Evolutionary conservation across 2,797 vertebrate species (phyloP).

Genomic region (Hydrophis major): DNA sequence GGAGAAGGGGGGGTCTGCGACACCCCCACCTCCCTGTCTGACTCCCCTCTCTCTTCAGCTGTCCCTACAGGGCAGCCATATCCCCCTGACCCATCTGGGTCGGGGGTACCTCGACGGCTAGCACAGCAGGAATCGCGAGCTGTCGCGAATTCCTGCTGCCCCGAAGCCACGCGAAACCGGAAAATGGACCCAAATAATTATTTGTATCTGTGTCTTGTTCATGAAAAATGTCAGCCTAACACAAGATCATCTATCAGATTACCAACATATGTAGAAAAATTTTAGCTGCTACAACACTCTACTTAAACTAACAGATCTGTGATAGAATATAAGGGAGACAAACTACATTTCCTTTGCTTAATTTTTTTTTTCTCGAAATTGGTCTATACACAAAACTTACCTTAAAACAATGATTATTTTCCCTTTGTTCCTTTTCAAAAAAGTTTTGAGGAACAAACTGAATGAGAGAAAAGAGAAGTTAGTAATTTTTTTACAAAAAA

Average conservation of each 20-base stretch:
- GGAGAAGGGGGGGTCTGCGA: too few species aligned
- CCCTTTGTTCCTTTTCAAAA: slow-evolving; percentile 42
- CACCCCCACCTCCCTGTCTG: too few species aligned
- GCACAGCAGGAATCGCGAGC: too few species aligned
- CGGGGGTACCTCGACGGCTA: too few species aligned
- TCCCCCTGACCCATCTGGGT: too few species aligned
- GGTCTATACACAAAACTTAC: slow-evolving; percentile 34
- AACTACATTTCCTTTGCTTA: slow-evolving; percentile 20
- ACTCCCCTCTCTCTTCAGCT: too few species aligned
- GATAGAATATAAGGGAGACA: slow-evolving; percentile 34
- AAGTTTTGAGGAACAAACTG: slow-evolving; percentile 30
- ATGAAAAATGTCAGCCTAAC: slow-evolving; percentile 19
- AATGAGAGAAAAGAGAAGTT: background rate
- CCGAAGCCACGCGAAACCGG: too few species aligned
- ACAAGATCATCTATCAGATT: slow-evolving; percentile 22
- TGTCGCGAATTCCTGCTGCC: too few species aligned
- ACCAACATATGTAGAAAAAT: slow-evolving; percentile 21
- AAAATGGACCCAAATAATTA: background rate
- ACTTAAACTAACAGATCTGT: slow-evolving; percentile 8
- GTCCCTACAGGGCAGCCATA: too few species aligned
- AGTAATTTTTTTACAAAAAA: background rate
- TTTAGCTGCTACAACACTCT: background rate
- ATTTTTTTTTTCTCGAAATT: background rate
- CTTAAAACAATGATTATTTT: slow-evolving; percentile 45
- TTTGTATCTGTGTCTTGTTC: slow-evolving; percentile 10